Conservation (phyloP, 2,113 vertebrate genomes). For the Eulacestoma nigropectus region DNA sequence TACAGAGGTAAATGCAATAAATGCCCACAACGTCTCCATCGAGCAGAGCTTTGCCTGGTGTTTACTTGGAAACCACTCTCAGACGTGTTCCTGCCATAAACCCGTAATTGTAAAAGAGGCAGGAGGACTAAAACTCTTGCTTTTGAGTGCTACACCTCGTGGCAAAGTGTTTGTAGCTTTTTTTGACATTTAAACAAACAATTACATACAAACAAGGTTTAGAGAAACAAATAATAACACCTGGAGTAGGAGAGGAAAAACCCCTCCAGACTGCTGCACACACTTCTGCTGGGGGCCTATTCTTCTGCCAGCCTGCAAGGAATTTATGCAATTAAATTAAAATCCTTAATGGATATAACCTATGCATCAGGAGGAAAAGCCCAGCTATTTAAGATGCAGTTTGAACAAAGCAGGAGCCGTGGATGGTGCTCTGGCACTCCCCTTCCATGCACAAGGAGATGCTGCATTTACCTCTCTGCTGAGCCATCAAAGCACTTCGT, state of each 20-base stretch:
- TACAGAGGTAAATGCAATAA: neutral
- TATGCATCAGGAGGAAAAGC: neutral
- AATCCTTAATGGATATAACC: neutral
- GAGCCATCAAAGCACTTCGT: neutral
- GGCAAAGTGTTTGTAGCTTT: neutral
- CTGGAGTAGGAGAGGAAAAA: neutral
- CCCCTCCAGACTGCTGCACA: neutral
- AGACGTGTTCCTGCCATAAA: neutral
- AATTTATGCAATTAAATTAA: neutral
- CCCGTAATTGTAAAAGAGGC: neutral
- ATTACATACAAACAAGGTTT: neutral
- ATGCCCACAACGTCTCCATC: neutral
- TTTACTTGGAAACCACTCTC: conserved; percentile 8
- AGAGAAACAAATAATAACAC: conserved; percentile 3
- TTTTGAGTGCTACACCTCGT: conserved; percentile 30
- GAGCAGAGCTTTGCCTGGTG: neutral
- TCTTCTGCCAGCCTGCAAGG: neutral
- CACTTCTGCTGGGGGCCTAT: neutral
- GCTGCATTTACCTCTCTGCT: neutral
- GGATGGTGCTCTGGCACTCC: neutral
- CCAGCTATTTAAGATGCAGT: neutral
- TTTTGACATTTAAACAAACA: neutral
- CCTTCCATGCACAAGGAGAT: neutral
- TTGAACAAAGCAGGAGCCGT: neutral
- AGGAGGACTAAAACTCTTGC: neutral